Evolutionary conservation across 2,113 vertebrate species (phyloP).

Genomic region (Piliocolobus tephrosceles): DNA sequence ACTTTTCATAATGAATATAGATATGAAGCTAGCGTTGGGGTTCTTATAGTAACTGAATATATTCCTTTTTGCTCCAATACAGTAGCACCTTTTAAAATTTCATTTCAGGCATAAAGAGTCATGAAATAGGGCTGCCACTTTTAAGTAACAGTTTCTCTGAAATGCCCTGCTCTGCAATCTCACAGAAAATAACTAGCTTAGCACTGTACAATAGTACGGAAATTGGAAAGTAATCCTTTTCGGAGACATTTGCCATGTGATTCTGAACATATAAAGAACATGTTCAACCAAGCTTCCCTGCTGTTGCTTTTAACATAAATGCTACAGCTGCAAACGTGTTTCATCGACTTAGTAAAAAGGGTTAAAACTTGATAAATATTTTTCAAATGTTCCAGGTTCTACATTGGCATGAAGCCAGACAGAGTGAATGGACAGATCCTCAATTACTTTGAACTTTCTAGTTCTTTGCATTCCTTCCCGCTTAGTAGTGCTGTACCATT

Average conservation of each 20-base stretch:
- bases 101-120: slow-evolving; percentile 22
- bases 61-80: slow-evolving; percentile 45
- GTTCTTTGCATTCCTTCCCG: slow-evolving; percentile 84
- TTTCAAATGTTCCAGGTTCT: slow-evolving; percentile 82
- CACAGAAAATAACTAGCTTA: slow-evolving; percentile 57
- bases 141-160: slow-evolving; percentile 63
- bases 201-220: not conserved
- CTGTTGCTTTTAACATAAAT: slow-evolving; percentile 22
- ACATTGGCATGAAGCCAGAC: slow-evolving; percentile 78
- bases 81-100: slow-evolving; percentile 48
- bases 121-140: slow-evolving; percentile 17
- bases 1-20: slow-evolving; percentile 50
- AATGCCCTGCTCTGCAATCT: not conserved
- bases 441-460: slow-evolving; percentile 84
- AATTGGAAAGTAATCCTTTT: slow-evolving; percentile 57
- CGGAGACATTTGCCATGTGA: slow-evolving; percentile 31
- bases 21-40: slow-evolving; percentile 16
- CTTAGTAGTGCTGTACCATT: slow-evolving; percentile 84
- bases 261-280: slow-evolving; percentile 55
- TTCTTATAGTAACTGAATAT: not conserved
- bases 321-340: fast-evolving
- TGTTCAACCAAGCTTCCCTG: not conserved
- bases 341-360: slow-evolving; percentile 68
- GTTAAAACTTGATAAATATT: slow-evolving; percentile 83
- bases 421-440: slow-evolving; percentile 82